Evolutionary conservation across 2,113 vertebrate species (phyloP).

Genomic region (Eudyptes chrysolophus): DNA sequence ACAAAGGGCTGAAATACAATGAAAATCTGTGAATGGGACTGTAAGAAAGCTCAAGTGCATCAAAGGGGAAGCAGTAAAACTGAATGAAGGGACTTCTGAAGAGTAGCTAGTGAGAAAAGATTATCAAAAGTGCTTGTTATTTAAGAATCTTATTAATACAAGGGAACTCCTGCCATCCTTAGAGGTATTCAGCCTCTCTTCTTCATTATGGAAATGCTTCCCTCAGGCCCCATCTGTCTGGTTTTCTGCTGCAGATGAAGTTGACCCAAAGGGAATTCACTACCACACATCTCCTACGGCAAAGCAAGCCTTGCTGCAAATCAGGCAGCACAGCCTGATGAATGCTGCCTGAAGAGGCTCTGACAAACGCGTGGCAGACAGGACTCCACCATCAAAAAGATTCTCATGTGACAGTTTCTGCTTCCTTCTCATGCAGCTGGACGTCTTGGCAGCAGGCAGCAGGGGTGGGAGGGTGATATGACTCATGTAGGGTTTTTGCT

Average conservation of each 20-base stretch:
- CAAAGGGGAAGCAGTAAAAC: background rate
- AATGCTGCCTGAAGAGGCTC: background rate
- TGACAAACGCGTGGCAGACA: background rate
- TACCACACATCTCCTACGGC: background rate
- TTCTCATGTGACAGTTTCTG: background rate
- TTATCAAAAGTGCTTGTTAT: background rate
- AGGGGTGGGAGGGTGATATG: background rate
- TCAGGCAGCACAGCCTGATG: background rate
- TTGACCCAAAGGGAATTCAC: conserved; percentile 38
- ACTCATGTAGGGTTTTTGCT: background rate
- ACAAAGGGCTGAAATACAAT: background rate
- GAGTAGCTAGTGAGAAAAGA: background rate
- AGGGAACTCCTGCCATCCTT: background rate
- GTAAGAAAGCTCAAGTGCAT: background rate
- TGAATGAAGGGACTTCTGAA: background rate
- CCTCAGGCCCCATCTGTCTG: conserved; percentile 31
- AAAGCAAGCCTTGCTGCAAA: background rate
- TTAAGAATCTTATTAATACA: background rate
- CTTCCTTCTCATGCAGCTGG: conserved; percentile 17
- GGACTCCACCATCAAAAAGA: background rate
- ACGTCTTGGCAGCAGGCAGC: background rate
- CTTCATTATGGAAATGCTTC: conserved; percentile 33
- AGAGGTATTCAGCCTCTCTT: background rate
- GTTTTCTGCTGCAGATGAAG: conserved; percentile 29
- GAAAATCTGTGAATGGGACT: background rate